phyloP scores from a whole-genome alignment of 2,797 vertebrate genomes.

The Cirrhinus mrigala region DNA sequence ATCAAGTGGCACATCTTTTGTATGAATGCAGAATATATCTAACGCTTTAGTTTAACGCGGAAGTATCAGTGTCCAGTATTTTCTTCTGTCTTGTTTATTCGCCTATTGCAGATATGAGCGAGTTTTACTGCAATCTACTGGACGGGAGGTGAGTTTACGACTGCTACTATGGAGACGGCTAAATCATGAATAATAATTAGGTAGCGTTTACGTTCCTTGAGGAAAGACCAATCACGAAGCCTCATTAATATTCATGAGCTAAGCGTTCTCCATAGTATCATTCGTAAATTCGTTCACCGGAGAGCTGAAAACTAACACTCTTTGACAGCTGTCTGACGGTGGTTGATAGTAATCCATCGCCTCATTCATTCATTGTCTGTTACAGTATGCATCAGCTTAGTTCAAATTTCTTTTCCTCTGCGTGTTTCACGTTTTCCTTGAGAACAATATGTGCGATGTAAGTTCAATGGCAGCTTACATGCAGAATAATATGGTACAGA shows the following conservation, averaged over 20 bases:
- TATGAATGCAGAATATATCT: not conserved
- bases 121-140: conserved; percentile 33
- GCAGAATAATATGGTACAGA: no score
- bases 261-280: not conserved
- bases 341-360: not conserved
- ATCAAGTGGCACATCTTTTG: not conserved
- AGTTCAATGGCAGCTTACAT: not conserved
- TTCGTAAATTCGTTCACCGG: not conserved
- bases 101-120: not conserved
- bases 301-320: not conserved
- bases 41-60: not conserved
- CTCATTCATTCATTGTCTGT: conserved; percentile 1
- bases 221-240: not conserved
- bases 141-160: not conserved
- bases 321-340: conserved; percentile 8
- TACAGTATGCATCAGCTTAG: not conserved
- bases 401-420: not conserved
- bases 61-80: conserved; percentile 18
- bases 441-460: not conserved
- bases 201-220: not conserved
- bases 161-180: not conserved
- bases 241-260: conserved; percentile 31
- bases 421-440: not conserved
- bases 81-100: conserved; percentile 37
- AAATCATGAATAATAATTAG: conserved; percentile 4